phyloP scores from a whole-genome alignment of 2,113 vertebrate genomes.

The Xiphorhynchus elegans region DNA sequence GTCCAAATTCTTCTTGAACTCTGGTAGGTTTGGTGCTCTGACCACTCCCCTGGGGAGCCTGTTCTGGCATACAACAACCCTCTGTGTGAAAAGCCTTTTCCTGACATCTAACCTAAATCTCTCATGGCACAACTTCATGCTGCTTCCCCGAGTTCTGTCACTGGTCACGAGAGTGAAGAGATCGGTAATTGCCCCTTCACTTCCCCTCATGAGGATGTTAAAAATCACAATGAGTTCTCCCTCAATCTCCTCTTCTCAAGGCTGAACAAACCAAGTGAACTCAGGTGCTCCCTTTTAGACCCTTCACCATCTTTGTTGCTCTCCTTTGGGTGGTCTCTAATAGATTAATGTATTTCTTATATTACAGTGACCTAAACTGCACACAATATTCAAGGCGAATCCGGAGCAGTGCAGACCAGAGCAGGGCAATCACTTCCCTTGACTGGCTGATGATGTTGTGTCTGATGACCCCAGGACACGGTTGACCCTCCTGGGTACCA shows the following conservation, averaged over 20 bases:
- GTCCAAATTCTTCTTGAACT: neutral
- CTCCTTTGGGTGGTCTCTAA: neutral
- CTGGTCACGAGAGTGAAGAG: neutral
- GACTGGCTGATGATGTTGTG: neutral
- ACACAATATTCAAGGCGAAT: neutral
- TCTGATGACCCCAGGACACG: neutral
- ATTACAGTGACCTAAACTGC: neutral
- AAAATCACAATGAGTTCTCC: neutral
- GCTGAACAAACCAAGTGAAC: neutral
- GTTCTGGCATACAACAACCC: neutral
- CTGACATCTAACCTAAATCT: neutral
- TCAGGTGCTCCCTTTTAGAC: neutral
- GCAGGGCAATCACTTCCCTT: neutral
- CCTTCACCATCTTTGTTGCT: neutral
- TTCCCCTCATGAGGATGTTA: neutral
- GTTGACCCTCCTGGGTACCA: neutral
- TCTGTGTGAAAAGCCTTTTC: neutral
- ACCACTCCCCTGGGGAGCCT: neutral
- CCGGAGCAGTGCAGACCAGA: neutral
- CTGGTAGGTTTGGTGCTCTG: neutral
- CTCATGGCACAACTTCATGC: neutral
- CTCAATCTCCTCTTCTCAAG: neutral
- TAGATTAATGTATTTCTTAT: neutral
- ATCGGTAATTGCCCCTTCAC: neutral
- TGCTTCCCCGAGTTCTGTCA: neutral